Conservation (phyloP, 1,140 invertebrate species). For the Leucophenga varia region DNA sequence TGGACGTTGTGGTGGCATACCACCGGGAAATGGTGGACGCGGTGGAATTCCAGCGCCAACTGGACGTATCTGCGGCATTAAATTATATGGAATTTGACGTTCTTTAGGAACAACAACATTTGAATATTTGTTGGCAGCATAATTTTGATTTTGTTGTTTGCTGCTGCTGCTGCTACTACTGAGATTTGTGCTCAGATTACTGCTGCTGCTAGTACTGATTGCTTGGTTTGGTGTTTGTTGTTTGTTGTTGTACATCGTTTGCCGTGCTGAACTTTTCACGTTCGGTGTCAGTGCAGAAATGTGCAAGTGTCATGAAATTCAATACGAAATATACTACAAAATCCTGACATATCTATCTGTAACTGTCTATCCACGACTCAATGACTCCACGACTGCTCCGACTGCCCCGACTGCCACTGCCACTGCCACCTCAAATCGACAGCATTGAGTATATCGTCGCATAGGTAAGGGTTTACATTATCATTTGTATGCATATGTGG, state of each 20-base stretch:
- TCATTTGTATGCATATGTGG: constrained; percentile 22
- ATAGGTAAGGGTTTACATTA: too few relatives aligned
- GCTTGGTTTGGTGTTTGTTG: too few relatives aligned
- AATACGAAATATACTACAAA: constrained; percentile 18
- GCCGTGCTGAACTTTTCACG: constrained; percentile 35
- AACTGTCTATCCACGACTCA: too few relatives aligned
- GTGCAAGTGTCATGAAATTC: constrained; percentile 51
- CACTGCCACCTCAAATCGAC: constrained; percentile 35
- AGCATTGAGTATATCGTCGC: constrained; percentile 22
- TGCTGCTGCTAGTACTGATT: too few relatives aligned
- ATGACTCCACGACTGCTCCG: neutral
- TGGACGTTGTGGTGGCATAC: constrained; percentile 36
- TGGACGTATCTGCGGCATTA: constrained; percentile 43
- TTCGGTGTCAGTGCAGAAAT: constrained; percentile 49
- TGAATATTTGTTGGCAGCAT: constrained; percentile 25
- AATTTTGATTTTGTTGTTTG: too few relatives aligned
- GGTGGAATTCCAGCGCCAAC: constrained; percentile 17
- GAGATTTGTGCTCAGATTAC: too few relatives aligned
- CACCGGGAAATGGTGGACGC: constrained; percentile 43
- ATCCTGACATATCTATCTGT: too few relatives aligned
- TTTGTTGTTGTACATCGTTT: constrained; percentile 12
- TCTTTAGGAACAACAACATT: constrained; percentile 36
- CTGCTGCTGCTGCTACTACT: too few relatives aligned
- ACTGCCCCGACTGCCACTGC: constrained; percentile 12
- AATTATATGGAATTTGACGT: too few relatives aligned